Base-by-base conservation (phyloP, 2,888 invertebrate genomes). In the Melangyna quadrimaculata region DNA sequence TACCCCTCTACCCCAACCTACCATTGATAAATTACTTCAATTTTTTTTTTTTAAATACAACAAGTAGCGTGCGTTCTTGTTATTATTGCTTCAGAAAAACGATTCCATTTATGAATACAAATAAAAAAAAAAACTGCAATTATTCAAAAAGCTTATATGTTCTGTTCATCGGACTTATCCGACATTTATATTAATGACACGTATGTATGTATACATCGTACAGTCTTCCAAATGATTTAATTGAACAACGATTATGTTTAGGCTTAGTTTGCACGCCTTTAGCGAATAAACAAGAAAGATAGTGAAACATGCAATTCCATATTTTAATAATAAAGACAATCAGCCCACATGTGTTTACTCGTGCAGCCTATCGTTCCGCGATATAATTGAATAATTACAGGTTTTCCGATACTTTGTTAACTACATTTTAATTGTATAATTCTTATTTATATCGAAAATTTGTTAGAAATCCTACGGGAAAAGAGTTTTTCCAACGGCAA, bases 401-500 rank as follows among this genome's bases (percentile, higher is more conserved):
- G 43, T 29, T 17, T 27, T 37, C 14, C 51, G 32, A 40, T 63
- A 48, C 32, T 8, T 24, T 17, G 8, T 14, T 69, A 59, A 84
- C 79, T 71, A 45, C 43, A 53, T 79, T 59, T 45, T 84, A 79
- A 84, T 79, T 61, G 71, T 29, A 57, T 55, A 19, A 57, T 53
- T 67, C 8, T 0, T 80, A 29, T 75, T 75, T 67, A 29, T 55
- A n/a, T 14, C 9, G 51, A 35, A 27, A 67, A 59, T 57, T 51
- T 32, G 70, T 51, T 24, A 22, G 22, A 35, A 70, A 37, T 84
- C 83, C 65, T 35, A n/a, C 6, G 71, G 65, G 79, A 22, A 27
- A 17, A 35, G 2, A 12, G 10, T 67, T 17, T 5, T 55, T 2
- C 7, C 8, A 17, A 24, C 5, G 14, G n/a, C 3, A 40, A 19